Evolutionary conservation across 2,113 vertebrate species (phyloP), one percentile per base, ranked within the genome.

Genomic region (Aspiorhynchus laticeps): DNA sequence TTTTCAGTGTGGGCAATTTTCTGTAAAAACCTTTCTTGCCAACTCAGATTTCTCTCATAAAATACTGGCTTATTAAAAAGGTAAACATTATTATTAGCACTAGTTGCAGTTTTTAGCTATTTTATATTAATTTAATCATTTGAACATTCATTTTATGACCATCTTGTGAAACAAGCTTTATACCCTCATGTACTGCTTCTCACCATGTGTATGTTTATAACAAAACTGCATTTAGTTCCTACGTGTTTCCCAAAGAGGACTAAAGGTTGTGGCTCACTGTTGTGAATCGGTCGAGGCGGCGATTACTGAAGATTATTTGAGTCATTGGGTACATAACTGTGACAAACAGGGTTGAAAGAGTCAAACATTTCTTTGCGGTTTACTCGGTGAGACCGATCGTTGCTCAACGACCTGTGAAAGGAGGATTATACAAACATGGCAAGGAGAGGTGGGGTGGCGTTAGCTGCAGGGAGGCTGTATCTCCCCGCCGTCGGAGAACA

Each of bases 351-450:
- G 85, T 80, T 46, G 76, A 85, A 76, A 80, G 74, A 86, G 61
- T 73, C 82, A 59, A 85, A 74, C 51, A 78, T 86, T 89, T 80
- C 67, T 84, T 74, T 65, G 51, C 24, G 43, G 81, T 87, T 89
- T 80, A 53, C 65, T 84, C 36, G 24, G 36, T 71, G 51, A 69
- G 69, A 77, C 80, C 83, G 83, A 89, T 88, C 85, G 80, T 85
- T 87, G 82, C 56, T 86, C 90, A 89, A 87, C 79, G 83, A 88
- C 83, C 87, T 86, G 31, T 88, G 81, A 74, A 71, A 82, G 43
- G 78, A 73, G 81, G 80, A 86, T 65, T 81, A 81, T 56, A 61
- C 46, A 87, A 75, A 41, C 36, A 28, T 17, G 17, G 17, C 38
- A 15, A 80, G 78, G 46, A 46, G 67, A 48, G 76, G 67, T 51